Evolutionary conservation across 2,888 invertebrate species (phyloP).

Genomic region (Drosophila prolongata): DNA sequence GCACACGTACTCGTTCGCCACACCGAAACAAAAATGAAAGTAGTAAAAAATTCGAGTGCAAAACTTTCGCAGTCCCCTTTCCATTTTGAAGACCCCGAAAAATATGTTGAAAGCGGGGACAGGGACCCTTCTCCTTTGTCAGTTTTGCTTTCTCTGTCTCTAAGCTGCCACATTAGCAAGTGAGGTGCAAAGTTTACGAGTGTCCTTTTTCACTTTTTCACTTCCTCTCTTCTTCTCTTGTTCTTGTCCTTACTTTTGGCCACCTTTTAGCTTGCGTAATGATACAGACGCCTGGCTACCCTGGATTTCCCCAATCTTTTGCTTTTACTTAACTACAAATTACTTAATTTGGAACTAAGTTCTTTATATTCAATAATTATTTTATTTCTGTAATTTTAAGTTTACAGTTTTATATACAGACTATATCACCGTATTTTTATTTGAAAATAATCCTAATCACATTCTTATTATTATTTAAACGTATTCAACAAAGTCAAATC

Average conservation of each 20-base stretch:
- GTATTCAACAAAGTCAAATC: no score
- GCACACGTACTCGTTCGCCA: background rate
- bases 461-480: no score
- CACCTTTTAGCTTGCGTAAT: background rate
- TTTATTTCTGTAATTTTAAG: background rate
- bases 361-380: no score
- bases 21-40: background rate
- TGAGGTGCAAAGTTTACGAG: slow-evolving; percentile 78
- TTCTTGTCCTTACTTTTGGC: background rate
- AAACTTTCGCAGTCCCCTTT: slow-evolving; percentile 20
- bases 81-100: slow-evolving; percentile 1
- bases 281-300: background rate
- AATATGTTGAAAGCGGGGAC: slow-evolving; percentile 26
- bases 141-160: background rate
- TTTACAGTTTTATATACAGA: background rate
- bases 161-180: slow-evolving; percentile 77
- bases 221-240: slow-evolving; percentile 1
- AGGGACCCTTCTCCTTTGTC: slow-evolving; percentile 1
- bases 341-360: no score
- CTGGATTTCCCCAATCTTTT: no score
- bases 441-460: no score
- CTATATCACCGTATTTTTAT: no score
- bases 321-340: background rate
- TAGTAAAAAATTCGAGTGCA: slow-evolving; percentile 14
- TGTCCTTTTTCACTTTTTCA: slow-evolving; percentile 56